Base-by-base conservation (phyloP, 2,113 vertebrate genomes). In the Neofelis nebulosa region DNA sequence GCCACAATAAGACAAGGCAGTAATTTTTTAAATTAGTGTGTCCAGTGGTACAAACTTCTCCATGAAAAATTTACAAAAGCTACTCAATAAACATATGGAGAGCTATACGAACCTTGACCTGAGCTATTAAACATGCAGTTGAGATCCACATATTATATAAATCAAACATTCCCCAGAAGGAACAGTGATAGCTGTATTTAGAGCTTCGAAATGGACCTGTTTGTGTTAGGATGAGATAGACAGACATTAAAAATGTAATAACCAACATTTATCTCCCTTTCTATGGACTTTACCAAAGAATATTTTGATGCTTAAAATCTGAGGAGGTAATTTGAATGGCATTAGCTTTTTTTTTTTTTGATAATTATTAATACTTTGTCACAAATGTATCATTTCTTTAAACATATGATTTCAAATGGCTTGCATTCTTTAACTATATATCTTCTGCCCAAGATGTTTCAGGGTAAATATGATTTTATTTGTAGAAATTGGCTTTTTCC, bases 41-140 rank as follows among this genome's bases (percentile, higher is more conserved):
- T 25, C 29, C 1, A 31, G 27, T 48, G 63, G 80, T 83, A 93
- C n/a, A 68, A n/a, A 92, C 73, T 91, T 88, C 55, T 96, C 69
- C 45, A 55, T 69, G 69, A 94, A 90, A 94, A 86, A 31, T 84
- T 73, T 91, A 79, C 29, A 36, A 83, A 96, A 94, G 52, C 55
- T 94, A 61, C 65, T 84, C 68, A 91, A 48, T 80, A 89, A 89
- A 89, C 63, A 78, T 87, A 14, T 29, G 86, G 52, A 91, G 15
- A 85, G 55, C 50, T 55, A 14, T 78, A 87, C 11, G 27, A 91
- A 76, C 14, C 16, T 52, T 92, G 48, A 76, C 2, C 3, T 78
- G 61, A 94, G 11, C 29, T 92, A 87, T 78, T 63, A 79, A 87
- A 41, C 13, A 45, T 27, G 63, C 38, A 92, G 3, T 95, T 89